Conservation (phyloP, 2,888 invertebrate species). For the Orthonychiurus folsomi region DNA sequence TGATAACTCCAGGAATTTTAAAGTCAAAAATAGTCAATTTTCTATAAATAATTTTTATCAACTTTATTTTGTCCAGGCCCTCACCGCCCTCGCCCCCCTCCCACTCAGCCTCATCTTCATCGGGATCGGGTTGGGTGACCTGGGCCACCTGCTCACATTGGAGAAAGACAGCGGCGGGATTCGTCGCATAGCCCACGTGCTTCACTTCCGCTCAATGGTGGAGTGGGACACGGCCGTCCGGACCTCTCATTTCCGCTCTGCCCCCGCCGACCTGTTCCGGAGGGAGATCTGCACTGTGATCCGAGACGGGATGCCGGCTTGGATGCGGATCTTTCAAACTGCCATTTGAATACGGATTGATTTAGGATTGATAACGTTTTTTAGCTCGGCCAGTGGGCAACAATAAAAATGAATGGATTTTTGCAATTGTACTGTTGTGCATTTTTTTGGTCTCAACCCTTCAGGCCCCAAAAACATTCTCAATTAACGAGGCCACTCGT, state of each 20-base stretch:
- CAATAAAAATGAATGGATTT: too few relatives aligned
- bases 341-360: slow-evolving; percentile 17
- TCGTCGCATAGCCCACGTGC: slow-evolving; percentile 27
- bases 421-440: too few relatives aligned
- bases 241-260: slow-evolving; percentile 20
- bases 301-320: slow-evolving; percentile 24
- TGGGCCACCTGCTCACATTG: slow-evolving; percentile 22
- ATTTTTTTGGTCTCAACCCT: too few relatives aligned
- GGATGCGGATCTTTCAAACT: slow-evolving; percentile 23
- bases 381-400: too few relatives aligned
- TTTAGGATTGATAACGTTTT: too few relatives aligned
- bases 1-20: too few relatives aligned
- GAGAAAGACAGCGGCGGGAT: slow-evolving; percentile 25
- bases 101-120: slow-evolving; percentile 30
- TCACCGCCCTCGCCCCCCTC: slow-evolving; percentile 21
- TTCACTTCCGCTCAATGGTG: slow-evolving; percentile 26
- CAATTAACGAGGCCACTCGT: too few relatives aligned
- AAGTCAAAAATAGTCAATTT: too few relatives aligned
- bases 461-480: too few relatives aligned
- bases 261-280: slow-evolving; percentile 25
- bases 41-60: not conserved
- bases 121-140: slow-evolving; percentile 30
- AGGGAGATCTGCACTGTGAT: slow-evolving; percentile 29
- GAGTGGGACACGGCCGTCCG: slow-evolving; percentile 29
- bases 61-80: slow-evolving; percentile 16